Base-by-base conservation (phyloP, 2,797 vertebrate genomes). In the Sebastes kiyomatsui region DNA sequence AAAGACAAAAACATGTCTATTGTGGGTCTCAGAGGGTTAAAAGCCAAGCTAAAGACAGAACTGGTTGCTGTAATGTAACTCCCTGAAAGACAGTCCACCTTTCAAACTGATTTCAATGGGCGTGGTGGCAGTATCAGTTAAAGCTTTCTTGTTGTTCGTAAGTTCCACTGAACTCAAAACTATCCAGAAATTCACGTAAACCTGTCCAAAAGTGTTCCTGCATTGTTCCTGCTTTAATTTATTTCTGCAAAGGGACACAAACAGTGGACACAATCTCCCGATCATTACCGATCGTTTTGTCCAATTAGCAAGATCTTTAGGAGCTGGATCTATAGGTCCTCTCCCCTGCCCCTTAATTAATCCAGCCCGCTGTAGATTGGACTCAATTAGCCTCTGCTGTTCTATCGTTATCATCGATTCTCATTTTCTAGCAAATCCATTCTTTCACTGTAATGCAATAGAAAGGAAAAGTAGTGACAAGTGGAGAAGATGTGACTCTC, bases 331-430 rank as follows among this genome's bases (percentile, higher is more conserved):
- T 13, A 80, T 81, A 77, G 72, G 64, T 72, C 58, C 23, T 71
- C 82, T 81, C 76, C 54, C 18, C 67, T 66, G 74, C 72, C 72
- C 79, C 64, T 79, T 85, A 73, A 89, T 91, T 84, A 90, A 89
- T 91, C 77, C 68, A 70, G 71, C 75, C 67, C 13, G 66, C 78
- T 77, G 62, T 66, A 80, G 79, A 85, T 79, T 83, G 69, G 67
- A 79, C 80, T 86, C 80, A 69, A 62, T 87, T 81, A 85, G 72
- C 78, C 67, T 71, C 60, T 77, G 65, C 72, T 73, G 74, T 83
- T 85, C 55, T 35, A 55, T 83, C 52, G 20, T 76, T 72, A 75
- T 61, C 56, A 84, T 75, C 32, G 75, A 86, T 89, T 85, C 76
- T 82, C 69, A 71, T 82, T 83, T 75, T 85, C 75, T 42, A 65